Evolutionary conservation across 1,140 invertebrate species (phyloP).

Genomic region (Pogonognathellus flavescens): DNA sequence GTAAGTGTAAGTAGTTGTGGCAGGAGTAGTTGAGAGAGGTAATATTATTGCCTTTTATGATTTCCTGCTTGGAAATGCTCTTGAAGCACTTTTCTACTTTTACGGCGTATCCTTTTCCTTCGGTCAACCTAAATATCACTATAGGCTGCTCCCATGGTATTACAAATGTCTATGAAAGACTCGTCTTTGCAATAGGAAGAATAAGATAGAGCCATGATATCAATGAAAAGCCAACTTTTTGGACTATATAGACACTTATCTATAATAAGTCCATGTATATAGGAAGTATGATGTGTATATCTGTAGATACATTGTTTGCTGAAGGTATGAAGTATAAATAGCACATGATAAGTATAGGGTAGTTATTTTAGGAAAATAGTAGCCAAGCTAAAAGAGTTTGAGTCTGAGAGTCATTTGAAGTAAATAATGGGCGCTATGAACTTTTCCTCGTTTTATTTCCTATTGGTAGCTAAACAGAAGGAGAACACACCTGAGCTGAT

Average conservation of each 20-base stretch:
- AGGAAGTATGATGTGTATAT: too few relatives aligned
- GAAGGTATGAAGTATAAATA: too few relatives aligned
- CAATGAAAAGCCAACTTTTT: too few relatives aligned
- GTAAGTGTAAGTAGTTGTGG: conserved; percentile 11
- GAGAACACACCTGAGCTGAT: conserved; percentile 45
- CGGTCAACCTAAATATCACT: conserved; percentile 9
- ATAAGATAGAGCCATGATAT: too few relatives aligned
- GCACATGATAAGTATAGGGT: too few relatives aligned
- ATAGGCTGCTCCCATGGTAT: too few relatives aligned
- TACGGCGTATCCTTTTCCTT: background rate
- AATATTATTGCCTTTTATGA: conserved; percentile 40
- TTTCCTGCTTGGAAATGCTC: conserved; percentile 34
- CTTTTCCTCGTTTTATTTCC: conserved; percentile 17
- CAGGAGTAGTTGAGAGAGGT: background rate
- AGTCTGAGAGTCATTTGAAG: background rate
- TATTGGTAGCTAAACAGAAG: conserved; percentile 37
- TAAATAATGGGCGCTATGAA: conserved; percentile 6
- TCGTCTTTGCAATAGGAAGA: too few relatives aligned
- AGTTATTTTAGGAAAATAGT: too few relatives aligned
- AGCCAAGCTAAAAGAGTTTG: background rate
- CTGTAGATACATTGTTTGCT: background rate
- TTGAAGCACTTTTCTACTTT: conserved; percentile 7
- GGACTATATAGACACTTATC: too few relatives aligned
- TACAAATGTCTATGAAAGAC: too few relatives aligned
- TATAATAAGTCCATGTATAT: too few relatives aligned